Evolutionary conservation across 2,888 invertebrate genomes (phyloP), one percentile per base, ranked within the genome.

Genomic region (Metacarcinus magister): DNA sequence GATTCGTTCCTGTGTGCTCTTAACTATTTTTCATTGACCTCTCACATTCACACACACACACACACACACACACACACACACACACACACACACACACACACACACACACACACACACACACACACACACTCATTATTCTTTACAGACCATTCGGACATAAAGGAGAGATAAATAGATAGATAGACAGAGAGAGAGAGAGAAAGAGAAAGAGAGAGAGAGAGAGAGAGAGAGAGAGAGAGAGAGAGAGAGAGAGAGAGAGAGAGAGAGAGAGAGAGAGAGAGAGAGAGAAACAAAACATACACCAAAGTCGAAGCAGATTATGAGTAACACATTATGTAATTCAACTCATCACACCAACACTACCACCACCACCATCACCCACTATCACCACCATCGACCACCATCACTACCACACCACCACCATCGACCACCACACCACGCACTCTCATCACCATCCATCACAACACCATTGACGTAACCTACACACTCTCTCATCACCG

Each of bases 101-200:
- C 13, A 87, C n/a, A n/a, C 87, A n/a, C n/a, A 82, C 82, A 82
- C 82, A 82, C 82, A 82, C 82, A 82, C 82, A 82, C 82, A 82
- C 82, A 82, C 82, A 67, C 75, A 67, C 75, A 67, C 39, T 39
- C 2, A 2, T 39, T 39, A 2, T 39, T 39, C 39, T 48, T 48
- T 48, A 48, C 48, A 48, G 0, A 48, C 10, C 48, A 10, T 48
- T 48, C 48, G 48, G 13, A 13, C 1, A 48, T 13, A 48, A 23
- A 67, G 60, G 23, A 67, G 60, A 67, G 60, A 13, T 13, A 67
- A 19, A 67, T 0, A 67, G 60, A 67, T 13, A 67, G 60, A 67
- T 13, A 67, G 60, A 60, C 13, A 60, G 60, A 60, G 60, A 60
- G 60, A 60, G 60, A 60, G 60, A 60, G 60, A 60, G 60, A 60